Evolutionary conservation across 2,888 invertebrate species (phyloP).

Genomic region (Celastrina argiolus): DNA sequence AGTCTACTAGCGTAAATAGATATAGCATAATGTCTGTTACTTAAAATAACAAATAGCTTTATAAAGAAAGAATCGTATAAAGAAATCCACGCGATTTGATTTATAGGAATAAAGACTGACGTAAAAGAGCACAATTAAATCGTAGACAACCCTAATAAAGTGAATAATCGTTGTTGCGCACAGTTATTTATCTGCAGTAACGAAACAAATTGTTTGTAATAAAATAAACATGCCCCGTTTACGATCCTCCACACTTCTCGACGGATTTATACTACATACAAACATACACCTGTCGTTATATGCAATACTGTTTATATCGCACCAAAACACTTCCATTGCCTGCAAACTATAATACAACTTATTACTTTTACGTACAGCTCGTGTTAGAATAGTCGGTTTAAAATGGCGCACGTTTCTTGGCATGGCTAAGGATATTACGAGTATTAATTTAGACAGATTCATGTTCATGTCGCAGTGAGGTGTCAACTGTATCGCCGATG

Average conservation of each 20-base stretch:
- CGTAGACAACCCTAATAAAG: conserved; percentile 19
- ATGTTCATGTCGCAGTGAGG: conserved; percentile 28
- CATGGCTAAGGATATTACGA: conserved; percentile 27
- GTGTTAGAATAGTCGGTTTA: background rate
- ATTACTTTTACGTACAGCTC: conserved; percentile 8
- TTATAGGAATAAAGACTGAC: background rate
- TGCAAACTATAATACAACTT: conserved; percentile 24
- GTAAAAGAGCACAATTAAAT: background rate
- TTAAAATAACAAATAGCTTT: background rate
- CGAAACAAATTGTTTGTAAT: conserved; percentile 42
- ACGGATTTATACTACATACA: conserved; percentile 54
- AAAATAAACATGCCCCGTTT: conserved; percentile 58
- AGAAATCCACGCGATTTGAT: background rate
- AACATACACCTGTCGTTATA: conserved; percentile 54
- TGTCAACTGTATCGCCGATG: conserved; percentile 30
- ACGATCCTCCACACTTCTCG: conserved; percentile 43
- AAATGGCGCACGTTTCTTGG: background rate
- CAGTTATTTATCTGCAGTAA: conserved; percentile 32
- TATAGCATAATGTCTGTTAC: background rate
- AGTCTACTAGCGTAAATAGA: too few relatives aligned
- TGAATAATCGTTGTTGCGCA: conserved; percentile 27
- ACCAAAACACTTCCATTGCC: conserved; percentile 31
- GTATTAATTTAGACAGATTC: conserved; percentile 42
- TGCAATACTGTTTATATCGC: conserved; percentile 44
- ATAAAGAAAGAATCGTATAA: background rate